Conservation (phyloP, 2,113 vertebrate genomes). For the Ceyx cyanopectus region DNA sequence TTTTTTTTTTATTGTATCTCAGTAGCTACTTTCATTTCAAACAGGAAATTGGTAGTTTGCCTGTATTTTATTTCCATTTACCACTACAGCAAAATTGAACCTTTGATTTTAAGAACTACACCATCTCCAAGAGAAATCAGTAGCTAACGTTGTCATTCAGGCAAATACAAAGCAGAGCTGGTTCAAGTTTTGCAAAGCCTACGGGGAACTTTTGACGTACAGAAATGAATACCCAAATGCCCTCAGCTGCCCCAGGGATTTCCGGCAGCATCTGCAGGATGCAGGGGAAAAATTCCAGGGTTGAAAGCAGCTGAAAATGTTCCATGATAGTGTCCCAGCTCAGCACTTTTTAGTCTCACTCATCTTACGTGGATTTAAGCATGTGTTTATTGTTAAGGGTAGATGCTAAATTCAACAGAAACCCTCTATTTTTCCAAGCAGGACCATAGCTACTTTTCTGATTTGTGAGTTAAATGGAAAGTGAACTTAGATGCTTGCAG, state of each 20-base stretch:
- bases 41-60: slow-evolving; percentile 48
- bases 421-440: neutral
- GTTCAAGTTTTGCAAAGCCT: slow-evolving; percentile 8
- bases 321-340: slow-evolving; percentile 3
- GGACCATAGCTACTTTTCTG: neutral
- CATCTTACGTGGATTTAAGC: neutral
- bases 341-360: neutral
- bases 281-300: neutral
- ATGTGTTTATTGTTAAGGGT: slow-evolving; percentile 27
- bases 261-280: neutral
- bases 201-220: neutral
- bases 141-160: slow-evolving; percentile 22
- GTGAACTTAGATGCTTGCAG: neutral
- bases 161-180: slow-evolving; percentile 33
- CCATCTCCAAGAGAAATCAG: neutral
- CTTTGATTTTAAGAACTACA: slow-evolving; percentile 24
- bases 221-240: slow-evolving; percentile 45
- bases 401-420: neutral
- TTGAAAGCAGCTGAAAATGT: slow-evolving; percentile 44
- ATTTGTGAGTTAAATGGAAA: neutral
- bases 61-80: slow-evolving; percentile 50
- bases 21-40: slow-evolving; percentile 10
- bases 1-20: neutral
- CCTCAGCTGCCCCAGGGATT: slow-evolving; percentile 18
- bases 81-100: neutral